Percentiles rank a stretch among this genome's conserved stretches.
Conservation (phyloP, 2,888 invertebrate species). For the Machimus atricapillus region DNA sequence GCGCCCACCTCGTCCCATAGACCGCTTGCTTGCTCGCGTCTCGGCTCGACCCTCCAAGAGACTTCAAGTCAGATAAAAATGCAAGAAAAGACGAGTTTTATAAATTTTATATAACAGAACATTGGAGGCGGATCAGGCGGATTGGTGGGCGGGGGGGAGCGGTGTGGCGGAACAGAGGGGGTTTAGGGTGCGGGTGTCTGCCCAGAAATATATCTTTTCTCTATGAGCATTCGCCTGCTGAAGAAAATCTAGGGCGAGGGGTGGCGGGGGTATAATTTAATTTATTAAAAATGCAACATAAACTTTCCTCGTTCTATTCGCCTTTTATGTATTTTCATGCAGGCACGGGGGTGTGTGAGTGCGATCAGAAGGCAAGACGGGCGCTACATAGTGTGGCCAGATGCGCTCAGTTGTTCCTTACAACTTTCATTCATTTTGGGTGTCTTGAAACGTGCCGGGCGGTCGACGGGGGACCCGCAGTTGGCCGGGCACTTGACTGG, state of each 20-base stretch:
- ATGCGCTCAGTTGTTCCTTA: conserved; percentile 12
- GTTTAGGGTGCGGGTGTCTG: not conserved
- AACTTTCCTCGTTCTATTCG: conserved; percentile 19
- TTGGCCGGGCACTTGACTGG: not conserved
- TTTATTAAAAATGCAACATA: conserved; percentile 41
- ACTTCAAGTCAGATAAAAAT: conserved; percentile 32
- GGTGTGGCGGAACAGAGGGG: not conserved
- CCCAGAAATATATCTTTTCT: conserved; percentile 33
- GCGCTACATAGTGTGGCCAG: conserved; percentile 22
- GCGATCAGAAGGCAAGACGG: not conserved
- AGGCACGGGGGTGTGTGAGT: not conserved
- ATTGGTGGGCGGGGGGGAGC: not conserved
- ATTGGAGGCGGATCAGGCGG: not conserved
- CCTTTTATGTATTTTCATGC: not conserved
- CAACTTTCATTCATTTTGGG: conserved; percentile 8
- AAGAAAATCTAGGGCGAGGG: not conserved
- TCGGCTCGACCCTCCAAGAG: not conserved
- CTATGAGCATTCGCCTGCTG: conserved; percentile 29
- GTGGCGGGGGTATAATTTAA: conserved; percentile 27
- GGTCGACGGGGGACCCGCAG: not conserved
- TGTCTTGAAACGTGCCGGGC: not conserved
- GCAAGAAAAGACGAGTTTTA: conserved; percentile 41
- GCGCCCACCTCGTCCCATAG: not conserved
- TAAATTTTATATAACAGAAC: conserved; percentile 40
- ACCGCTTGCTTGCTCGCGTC: not conserved